phyloP scores from a whole-genome alignment of 2,888 invertebrate species.

The Phalera bucephala region DNA sequence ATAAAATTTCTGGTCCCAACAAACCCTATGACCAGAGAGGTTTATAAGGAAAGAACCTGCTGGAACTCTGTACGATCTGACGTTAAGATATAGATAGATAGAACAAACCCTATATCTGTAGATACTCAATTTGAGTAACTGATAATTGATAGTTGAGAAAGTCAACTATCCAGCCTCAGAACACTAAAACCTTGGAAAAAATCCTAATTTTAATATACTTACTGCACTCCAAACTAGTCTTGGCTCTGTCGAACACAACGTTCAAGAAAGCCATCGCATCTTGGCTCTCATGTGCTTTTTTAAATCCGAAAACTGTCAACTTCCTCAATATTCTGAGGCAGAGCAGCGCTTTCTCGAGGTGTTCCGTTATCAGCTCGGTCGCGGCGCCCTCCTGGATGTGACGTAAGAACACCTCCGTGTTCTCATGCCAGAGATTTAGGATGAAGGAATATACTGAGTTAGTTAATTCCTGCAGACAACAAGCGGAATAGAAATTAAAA shows the following conservation, averaged over 20 bases:
- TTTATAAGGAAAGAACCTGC: too few relatives aligned
- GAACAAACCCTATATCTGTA: too few relatives aligned
- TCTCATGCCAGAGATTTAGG: conserved; percentile 90
- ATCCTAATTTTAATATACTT: conserved; percentile 73
- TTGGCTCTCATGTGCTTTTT: conserved; percentile 88
- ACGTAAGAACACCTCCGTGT: conserved; percentile 86
- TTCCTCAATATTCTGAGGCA: conserved; percentile 92
- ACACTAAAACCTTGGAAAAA: too few relatives aligned
- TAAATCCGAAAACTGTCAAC: conserved; percentile 91
- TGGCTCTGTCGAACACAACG: conserved; percentile 89
- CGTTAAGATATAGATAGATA: too few relatives aligned
- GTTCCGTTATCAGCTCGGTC: conserved; percentile 84
- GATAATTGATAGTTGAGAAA: too few relatives aligned
- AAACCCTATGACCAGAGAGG: too few relatives aligned
- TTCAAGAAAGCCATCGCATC: conserved; percentile 91
- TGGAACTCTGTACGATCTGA: too few relatives aligned
- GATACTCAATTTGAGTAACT: too few relatives aligned
- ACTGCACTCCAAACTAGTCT: conserved; percentile 91
- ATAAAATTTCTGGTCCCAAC: too few relatives aligned
- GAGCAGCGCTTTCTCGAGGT: conserved; percentile 91
- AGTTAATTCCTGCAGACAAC: conserved; percentile 87
- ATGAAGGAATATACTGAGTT: conserved; percentile 88
- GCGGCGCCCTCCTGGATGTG: conserved; percentile 84
- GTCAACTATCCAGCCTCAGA: too few relatives aligned
- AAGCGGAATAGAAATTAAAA: too few relatives aligned